Percentiles rank a stretch among this genome's conserved stretches.
Conservation (phyloP, 2,797 vertebrate species). For the Sorex maritimensis region DNA sequence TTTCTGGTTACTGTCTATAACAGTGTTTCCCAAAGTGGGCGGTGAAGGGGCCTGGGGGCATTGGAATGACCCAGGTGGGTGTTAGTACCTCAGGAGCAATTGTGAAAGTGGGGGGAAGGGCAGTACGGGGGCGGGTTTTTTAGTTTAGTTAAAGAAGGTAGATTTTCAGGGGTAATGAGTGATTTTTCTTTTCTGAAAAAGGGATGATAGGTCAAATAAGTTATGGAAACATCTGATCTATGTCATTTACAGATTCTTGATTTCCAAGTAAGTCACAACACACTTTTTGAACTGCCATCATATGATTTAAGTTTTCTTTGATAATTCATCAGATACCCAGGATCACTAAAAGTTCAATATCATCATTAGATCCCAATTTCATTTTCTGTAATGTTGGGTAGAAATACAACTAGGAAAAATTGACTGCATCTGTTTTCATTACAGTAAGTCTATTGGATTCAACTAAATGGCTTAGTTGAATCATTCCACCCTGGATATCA, state of each 20-base stretch:
- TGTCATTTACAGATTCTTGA: slow-evolving; percentile 68
- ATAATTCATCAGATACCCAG: slow-evolving; percentile 62
- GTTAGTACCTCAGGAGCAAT: too few relatives aligned
- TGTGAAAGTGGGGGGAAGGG: too few relatives aligned
- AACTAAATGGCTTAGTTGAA: neutral
- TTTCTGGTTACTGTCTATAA: slow-evolving; percentile 68
- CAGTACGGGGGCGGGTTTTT: too few relatives aligned
- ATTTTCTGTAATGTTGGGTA: slow-evolving; percentile 37
- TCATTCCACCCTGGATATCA: neutral
- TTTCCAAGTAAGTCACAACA: slow-evolving; percentile 75
- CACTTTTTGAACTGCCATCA: slow-evolving; percentile 63
- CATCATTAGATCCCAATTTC: neutral
- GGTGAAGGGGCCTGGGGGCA: too few relatives aligned
- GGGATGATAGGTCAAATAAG: too few relatives aligned
- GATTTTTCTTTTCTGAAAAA: too few relatives aligned
- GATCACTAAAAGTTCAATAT: slow-evolving; percentile 15
- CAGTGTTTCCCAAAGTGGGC: too few relatives aligned
- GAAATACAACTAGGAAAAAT: slow-evolving; percentile 17
- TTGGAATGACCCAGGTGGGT: too few relatives aligned
- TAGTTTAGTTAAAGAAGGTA: too few relatives aligned
- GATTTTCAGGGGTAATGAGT: too few relatives aligned
- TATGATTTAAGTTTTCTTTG: slow-evolving; percentile 63
- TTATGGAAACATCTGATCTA: too few relatives aligned
- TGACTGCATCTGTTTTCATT: neutral
- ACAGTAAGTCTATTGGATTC: neutral